Base-by-base conservation (phyloP, 1,140 invertebrate genomes). In the Sipha flava region DNA sequence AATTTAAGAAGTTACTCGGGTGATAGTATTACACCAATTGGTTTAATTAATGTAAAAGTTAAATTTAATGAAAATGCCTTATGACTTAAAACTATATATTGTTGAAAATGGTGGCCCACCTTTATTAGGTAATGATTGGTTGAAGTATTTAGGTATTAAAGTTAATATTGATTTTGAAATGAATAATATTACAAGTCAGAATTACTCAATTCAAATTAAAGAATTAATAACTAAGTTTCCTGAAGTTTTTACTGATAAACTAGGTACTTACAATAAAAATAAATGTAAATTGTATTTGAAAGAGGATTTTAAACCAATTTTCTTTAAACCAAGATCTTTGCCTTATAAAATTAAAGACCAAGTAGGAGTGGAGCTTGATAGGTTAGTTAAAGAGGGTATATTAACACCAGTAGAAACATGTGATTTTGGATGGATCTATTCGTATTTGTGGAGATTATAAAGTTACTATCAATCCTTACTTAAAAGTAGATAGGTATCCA, bases 381-480 rank as follows among this genome's bases (percentile, higher is more conserved):
- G 81, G 37, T 77, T 83, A 64, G 77, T 80, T 70, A 21, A 45
- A 14, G 21, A 52, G 80, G 47, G 62, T 82, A 81, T 79, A 43
- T 34, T 72, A 40, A 47, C 21, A 49, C 66, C 75, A 21, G 84
- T 87, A 21, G 83, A 85, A 62, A 80, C 81, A 80, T 85, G 84
- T n/a, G 84, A 87, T 52, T 89, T 87, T 88, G 87, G 85, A 88
- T 81, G 86, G 85, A 12, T 81, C 82, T 21, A 81, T 86, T 43
- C 80, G 88, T 23, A 83, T 89, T 40, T 88, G 87, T 82, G 85
- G 83, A 1, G 88, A 89, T 83, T 89, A 86, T 83, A 86, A 86
- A 79, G 82, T 83, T 3, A 87, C 86, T 7, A 72, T 88, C 6
- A 88, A 87, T 52, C 21, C 10, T 18, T 49, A 34, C n/a, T 43